Base-by-base conservation (phyloP, 2,797 vertebrate genomes). In the Sebastes itinus region DNA sequence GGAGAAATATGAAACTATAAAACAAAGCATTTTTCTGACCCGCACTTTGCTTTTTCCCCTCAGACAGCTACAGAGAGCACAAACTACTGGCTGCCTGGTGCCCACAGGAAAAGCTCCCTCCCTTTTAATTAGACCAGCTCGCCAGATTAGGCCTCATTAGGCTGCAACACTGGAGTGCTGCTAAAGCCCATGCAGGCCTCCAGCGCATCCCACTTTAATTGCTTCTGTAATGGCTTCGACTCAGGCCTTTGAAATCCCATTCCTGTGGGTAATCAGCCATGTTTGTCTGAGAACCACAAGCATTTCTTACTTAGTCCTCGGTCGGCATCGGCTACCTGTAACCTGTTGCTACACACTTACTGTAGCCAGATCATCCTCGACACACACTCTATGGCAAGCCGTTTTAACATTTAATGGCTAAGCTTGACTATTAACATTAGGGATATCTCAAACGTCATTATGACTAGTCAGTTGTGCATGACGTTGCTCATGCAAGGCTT, bases 221-320 rank as follows among this genome's bases (percentile, higher is more conserved):
- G 92, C 89, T 91, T 92, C 88, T 92, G 85, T 92, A 93, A 94
- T 92, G 91, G 94, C 83, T 82, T 85, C 73, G 52, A 88, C 75
- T 92, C 88, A 80, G 92, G 89, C 83, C 92, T 94, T 93, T 93
- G 89, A 94, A 93, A 94, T 92, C 91, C 87, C 91, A 91, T 92
- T 94, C 91, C 92, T 93, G 91, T 87, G 91, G 90, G 90, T 94
- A 94, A 95, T 95, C 90, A 91, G 91, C 90, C 93, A 91, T 92
- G 87, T 92, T 92, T 91, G 88, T 92, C 82, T 89, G 59, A 84
- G 86, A 86, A 76, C 64, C 28, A 20, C 60, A 18, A 85, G 87
- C 55, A 46, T 86, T 82, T 82, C 79, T 78, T 87, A 74, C 66
- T 78, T 52, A 49, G 72, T 62, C 56, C 46, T 77, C 35, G n/a